phyloP scores from a whole-genome alignment of 2,113 vertebrate genomes.

The Podarcis cretensis region DNA sequence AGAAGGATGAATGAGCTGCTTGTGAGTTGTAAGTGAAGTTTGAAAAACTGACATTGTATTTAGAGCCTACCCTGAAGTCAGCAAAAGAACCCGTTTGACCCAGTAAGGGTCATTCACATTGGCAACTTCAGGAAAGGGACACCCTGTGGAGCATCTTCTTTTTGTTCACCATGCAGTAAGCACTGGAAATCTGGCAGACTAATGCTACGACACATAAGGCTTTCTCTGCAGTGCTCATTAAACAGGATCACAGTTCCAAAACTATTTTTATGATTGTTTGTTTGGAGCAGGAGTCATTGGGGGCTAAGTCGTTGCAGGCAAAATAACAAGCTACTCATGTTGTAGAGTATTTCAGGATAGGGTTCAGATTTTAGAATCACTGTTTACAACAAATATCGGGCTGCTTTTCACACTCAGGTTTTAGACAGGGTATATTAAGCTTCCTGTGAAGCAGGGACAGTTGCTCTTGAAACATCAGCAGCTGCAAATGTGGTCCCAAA shows the following conservation, averaged over 20 bases:
- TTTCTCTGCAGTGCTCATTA: neutral
- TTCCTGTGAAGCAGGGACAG: neutral
- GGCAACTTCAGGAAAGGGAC: neutral
- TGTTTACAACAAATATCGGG: neutral
- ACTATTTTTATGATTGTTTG: neutral
- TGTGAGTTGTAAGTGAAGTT: neutral
- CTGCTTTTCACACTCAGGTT: neutral
- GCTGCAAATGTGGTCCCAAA: neutral
- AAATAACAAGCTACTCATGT: neutral
- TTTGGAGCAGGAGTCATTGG: neutral
- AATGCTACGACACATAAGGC: neutral
- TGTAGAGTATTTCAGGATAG: neutral
- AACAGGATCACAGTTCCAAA: neutral
- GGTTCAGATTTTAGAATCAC: neutral
- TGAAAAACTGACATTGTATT: neutral
- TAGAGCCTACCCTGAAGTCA: neutral
- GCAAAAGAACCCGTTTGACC: neutral
- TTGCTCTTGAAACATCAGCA: neutral
- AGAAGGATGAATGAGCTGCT: neutral
- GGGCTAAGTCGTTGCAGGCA: neutral
- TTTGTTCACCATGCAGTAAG: neutral
- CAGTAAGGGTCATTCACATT: neutral
- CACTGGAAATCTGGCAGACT: neutral
- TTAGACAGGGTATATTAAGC: neutral
- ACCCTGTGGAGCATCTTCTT: neutral